Evolutionary conservation across 2,888 invertebrate species (phyloP).

Genomic region (Mesorhabditis spiculigera): DNA sequence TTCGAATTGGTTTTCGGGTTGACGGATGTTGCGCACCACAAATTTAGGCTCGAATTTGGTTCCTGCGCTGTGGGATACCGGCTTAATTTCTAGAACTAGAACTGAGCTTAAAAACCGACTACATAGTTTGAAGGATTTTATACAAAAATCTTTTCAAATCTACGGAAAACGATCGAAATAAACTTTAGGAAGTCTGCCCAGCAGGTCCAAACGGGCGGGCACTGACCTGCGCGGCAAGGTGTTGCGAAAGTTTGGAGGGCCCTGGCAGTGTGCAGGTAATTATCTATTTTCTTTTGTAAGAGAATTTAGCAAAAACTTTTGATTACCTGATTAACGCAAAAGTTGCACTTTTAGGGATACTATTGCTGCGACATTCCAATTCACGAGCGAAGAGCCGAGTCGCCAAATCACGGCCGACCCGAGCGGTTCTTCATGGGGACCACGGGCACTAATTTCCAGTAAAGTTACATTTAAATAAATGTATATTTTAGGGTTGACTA

Average conservation of each 20-base stretch:
- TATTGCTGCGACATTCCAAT: constrained; percentile 47
- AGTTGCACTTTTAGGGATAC: constrained; percentile 36
- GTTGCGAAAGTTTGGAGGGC: constrained; percentile 30
- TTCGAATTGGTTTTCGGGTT: too few species aligned
- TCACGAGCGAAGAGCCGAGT: constrained; percentile 19
- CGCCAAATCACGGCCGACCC: constrained; percentile 19
- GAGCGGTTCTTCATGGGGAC: constrained; percentile 45
- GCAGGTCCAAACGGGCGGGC: constrained; percentile 13
- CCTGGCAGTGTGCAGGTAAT: neutral
- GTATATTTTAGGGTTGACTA: constrained; percentile 50
- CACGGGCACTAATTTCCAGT: constrained; percentile 52
- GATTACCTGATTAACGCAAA: constrained; percentile 4
- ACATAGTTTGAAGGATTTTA: too few species aligned
- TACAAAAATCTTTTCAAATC: too few species aligned
- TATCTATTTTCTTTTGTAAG: neutral
- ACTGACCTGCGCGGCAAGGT: constrained; percentile 24
- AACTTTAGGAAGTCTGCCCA: neutral
- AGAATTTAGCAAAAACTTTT: neutral
- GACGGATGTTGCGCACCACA: too few species aligned
- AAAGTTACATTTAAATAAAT: constrained; percentile 15
- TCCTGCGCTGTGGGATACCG: too few species aligned
- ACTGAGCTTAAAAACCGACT: too few species aligned
- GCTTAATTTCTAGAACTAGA: too few species aligned
- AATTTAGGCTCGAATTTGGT: too few species aligned
- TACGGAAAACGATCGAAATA: neutral